A percentile compares a stretch with the other conserved stretches of the same genome.
Evolutionary conservation across 2,888 invertebrate species (phyloP).

Genomic region (Aromia moschata): DNA sequence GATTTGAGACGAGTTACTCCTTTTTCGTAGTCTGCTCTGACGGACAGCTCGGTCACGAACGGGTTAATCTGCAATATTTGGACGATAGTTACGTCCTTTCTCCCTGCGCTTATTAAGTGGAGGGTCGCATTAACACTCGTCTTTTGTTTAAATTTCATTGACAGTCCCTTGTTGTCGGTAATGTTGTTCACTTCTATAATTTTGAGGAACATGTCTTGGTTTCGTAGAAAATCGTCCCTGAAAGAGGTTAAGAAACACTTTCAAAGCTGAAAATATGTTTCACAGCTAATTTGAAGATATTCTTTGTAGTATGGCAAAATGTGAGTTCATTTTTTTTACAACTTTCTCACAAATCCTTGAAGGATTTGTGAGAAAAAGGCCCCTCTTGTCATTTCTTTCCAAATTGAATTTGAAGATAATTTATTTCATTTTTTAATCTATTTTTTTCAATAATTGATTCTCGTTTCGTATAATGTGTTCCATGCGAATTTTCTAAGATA

Average conservation of each 20-base stretch:
- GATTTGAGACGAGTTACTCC: constrained; percentile 8
- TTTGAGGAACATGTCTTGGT: constrained; percentile 9
- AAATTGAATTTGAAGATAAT: too few relatives aligned
- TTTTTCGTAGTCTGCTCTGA: constrained; percentile 18
- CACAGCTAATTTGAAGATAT: too few relatives aligned
- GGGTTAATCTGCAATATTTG: constrained; percentile 30
- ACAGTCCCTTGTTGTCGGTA: neutral
- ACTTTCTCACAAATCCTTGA: too few relatives aligned
- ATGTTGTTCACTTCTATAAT: constrained; percentile 12
- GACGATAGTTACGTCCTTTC: constrained; percentile 13
- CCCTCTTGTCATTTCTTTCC: too few relatives aligned
- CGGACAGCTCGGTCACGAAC: constrained; percentile 13
- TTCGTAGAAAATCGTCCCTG: constrained; percentile 4
- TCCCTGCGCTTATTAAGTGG: constrained; percentile 13
- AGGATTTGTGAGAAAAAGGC: too few relatives aligned
- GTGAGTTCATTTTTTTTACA: too few relatives aligned
- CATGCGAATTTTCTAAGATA: too few relatives aligned
- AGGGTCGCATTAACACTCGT: constrained; percentile 15
- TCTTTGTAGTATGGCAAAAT: too few relatives aligned
- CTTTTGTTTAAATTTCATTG: constrained; percentile 16
- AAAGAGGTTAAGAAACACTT: constrained; percentile 7
- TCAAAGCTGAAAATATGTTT: too few relatives aligned
- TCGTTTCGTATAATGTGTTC: too few relatives aligned
- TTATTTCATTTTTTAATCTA: too few relatives aligned
- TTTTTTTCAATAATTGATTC: too few relatives aligned